These are phyloP conservation scores for Leptoteleia sp. DNA, from an alignment of 1,140 invertebrate species.

Conservation along the genomic window DNA sequence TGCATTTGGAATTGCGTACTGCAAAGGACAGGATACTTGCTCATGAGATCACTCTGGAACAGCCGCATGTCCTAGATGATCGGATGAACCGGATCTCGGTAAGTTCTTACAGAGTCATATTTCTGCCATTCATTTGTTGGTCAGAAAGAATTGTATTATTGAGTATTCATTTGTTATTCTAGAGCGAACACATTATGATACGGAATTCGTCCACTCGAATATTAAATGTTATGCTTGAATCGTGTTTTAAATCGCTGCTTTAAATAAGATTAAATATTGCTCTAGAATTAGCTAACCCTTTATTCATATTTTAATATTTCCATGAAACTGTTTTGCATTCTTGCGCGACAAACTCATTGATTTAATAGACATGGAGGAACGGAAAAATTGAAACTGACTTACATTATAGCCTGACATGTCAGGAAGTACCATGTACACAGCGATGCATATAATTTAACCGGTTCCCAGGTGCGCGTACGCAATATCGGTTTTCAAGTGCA, in stretches of 20 bases:
- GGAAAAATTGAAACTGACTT: constrained; percentile 33
- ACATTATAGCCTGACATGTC: constrained; percentile 38
- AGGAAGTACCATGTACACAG: constrained; percentile 35
- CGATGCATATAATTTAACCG: constrained; percentile 51
- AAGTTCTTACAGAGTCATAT: constrained; percentile 65
- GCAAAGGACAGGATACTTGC: constrained; percentile 75
- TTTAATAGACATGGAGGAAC: neutral
- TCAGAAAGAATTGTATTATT: constrained; percentile 27
- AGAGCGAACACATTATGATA: constrained; percentile 5
- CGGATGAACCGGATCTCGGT: constrained; percentile 82
- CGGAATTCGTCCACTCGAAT: constrained; percentile 8
- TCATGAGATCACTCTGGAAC: constrained; percentile 74
- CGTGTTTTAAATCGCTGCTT: too few species aligned
- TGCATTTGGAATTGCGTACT: constrained; percentile 75
- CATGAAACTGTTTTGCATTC: neutral
- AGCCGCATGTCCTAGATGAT: constrained; percentile 79
- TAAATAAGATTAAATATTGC: too few species aligned
- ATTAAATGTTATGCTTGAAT: neutral
- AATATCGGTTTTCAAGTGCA: constrained; percentile 52
- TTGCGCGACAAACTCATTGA: constrained; percentile 11
- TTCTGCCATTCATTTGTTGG: constrained; percentile 26
- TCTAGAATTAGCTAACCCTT: too few species aligned
- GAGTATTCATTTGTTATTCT: constrained; percentile 38
- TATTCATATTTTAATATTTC: constrained; percentile 2
- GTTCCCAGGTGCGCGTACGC: constrained; percentile 32